Base-by-base conservation (phyloP, 2,797 vertebrate genomes). In the Paratrypauchen microcephalus region DNA sequence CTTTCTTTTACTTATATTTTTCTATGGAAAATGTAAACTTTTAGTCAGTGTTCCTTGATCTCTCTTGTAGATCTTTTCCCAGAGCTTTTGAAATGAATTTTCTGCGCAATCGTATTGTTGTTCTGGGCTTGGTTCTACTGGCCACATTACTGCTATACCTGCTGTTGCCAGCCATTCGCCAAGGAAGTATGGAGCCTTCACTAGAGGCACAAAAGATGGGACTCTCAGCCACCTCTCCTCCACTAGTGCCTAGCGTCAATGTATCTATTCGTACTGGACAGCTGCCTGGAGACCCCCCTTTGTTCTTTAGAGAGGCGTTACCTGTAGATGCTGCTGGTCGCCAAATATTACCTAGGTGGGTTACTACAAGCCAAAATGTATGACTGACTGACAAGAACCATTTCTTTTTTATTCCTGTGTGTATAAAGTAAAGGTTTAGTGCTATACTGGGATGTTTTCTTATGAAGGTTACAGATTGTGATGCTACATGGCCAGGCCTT, bases 401-500 rank as follows among this genome's bases (percentile, higher is more conserved):
- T 56, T 56, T 2, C 47, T 7, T n/a, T 50, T 50, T 50, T n/a
- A 45, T 45, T 45, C 41, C 12, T 50, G 18, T 50, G 48, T 50
- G 48, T 45, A 45, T 3, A 45, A 15, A 45, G 41, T 15, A 16
- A 41, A 41, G 15, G 16, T 23, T 54, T 54, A 21, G 9, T 21
- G 11, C 21, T 54, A 54, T 52, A 52, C 50, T 55, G 41, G 4
- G 41, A 45, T 52, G 5, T 57, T 57, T 71, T 67, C 70, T 4
- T 79, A 39, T 52, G 32, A 82, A 98, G 97, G 86, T 84, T 94
- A 0, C 91, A 96, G 54, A 93, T 99, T 69, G 92, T 99, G 23
- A 86, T 99, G 70, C 92, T 99, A 52, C 97, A 99, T 0, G 97
- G 97, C 30, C 97, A 96, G 81, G 95, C 96, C 1, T 99, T 97